These are phyloP conservation scores for Tetragnatha versicolor DNA, from an alignment of 1,140 invertebrate species.

Conservation along the genomic window DNA sequence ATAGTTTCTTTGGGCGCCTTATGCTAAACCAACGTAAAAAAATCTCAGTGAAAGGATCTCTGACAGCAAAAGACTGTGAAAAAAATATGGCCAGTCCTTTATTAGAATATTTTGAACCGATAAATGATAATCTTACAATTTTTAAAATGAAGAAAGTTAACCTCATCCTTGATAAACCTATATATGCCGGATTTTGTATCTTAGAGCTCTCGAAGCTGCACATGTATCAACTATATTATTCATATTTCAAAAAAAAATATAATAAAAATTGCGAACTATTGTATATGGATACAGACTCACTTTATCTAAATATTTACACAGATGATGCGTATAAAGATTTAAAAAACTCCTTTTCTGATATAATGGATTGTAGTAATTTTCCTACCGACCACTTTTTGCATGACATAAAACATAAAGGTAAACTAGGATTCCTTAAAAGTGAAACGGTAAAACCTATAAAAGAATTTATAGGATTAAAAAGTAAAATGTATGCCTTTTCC, in stretches of 20 bases:
- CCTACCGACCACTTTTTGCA: background rate
- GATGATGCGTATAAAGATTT: background rate
- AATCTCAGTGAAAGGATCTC: constrained; percentile 61
- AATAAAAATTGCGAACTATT: background rate
- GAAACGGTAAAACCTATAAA: background rate
- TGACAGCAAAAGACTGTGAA: constrained; percentile 61
- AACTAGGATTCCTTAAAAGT: constrained; percentile 2
- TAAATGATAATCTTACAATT: constrained; percentile 50
- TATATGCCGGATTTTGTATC: constrained; percentile 52
- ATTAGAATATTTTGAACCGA: constrained; percentile 53
- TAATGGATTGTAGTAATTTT: constrained; percentile 17
- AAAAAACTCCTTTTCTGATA: background rate
- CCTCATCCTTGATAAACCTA: constrained; percentile 58
- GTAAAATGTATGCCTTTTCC: constrained; percentile 11
- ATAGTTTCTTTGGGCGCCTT: constrained; percentile 66
- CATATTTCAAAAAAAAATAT: background rate
- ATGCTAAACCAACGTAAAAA: constrained; percentile 66
- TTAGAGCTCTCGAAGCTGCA: background rate
- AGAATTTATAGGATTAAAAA: constrained; percentile 17
- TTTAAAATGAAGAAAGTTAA: constrained; percentile 55
- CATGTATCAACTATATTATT: constrained; percentile 5
- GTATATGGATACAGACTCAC: constrained; percentile 4
- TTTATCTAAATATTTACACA: background rate
- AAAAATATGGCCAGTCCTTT: constrained; percentile 30
- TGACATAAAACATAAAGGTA: background rate